Percentiles rank a stretch among this genome's conserved stretches.
These are phyloP conservation scores for Drosophila robusta DNA, from an alignment of 2,888 invertebrate genomes.

Conservation along the genomic window DNA sequence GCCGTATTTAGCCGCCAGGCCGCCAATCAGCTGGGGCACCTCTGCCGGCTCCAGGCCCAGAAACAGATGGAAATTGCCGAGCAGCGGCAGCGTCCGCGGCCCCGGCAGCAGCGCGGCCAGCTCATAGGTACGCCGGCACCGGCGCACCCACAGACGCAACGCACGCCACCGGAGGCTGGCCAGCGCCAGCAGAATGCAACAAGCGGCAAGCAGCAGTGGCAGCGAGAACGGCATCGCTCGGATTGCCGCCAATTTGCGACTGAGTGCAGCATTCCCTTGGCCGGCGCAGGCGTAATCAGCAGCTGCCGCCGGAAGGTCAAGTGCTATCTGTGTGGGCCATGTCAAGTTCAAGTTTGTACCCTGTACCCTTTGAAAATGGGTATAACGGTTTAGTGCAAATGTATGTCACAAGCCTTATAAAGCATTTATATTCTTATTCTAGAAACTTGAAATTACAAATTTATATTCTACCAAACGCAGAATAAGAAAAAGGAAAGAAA, in stretches of 20 bases:
- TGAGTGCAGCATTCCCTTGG: background rate
- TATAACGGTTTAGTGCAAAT: background rate
- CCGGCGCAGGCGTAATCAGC: background rate
- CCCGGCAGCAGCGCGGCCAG: slow-evolving; percentile 62
- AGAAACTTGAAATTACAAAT: no score
- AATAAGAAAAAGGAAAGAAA: no score
- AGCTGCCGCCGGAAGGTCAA: slow-evolving; percentile 18
- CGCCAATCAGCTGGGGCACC: slow-evolving; percentile 31
- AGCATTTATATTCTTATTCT: no score
- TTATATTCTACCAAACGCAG: no score
- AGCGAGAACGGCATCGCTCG: slow-evolving; percentile 17
- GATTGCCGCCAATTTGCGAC: background rate
- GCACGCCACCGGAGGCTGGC: slow-evolving; percentile 20
- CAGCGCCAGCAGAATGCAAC: slow-evolving; percentile 21
- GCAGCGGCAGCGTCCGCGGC: slow-evolving; percentile 85
- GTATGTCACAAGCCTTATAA: no score
- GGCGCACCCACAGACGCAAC: slow-evolving; percentile 25
- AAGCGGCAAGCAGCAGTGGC: slow-evolving; percentile 8
- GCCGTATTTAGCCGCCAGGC: slow-evolving; percentile 36
- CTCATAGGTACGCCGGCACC: slow-evolving; percentile 32
- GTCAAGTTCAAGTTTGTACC: slow-evolving; percentile 22
- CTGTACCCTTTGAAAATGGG: background rate
- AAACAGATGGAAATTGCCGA: slow-evolving; percentile 86
- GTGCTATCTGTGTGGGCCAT: slow-evolving; percentile 4
- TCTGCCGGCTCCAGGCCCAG: slow-evolving; percentile 84